Base-by-base conservation (phyloP, 2,797 vertebrate species). In the Diplodus puntazzo region DNA sequence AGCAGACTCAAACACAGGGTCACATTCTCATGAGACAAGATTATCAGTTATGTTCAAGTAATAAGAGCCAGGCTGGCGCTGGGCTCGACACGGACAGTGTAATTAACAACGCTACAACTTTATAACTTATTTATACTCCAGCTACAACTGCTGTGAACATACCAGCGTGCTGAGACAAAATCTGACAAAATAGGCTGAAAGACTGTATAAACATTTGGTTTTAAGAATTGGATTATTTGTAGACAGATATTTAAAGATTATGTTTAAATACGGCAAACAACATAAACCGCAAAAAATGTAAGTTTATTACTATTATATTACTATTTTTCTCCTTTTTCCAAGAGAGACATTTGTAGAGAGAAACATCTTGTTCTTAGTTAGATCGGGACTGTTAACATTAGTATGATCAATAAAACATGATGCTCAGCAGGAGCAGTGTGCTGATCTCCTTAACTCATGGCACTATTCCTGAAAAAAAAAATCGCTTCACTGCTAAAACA, bases 11-110 rank as follows among this genome's bases (percentile, higher is more conserved):
- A 67, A 77, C 43, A 45, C 74, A 67, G 13, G 11, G 42, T 59
- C 60, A 50, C 34, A 25, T 25, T 81, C 77, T 73, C 64, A 54
- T 10, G 67, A 79, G 80, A 81, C 76, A 11, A 67, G 65, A 77
- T 74, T 68, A 76, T 72, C 68, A 82, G 65, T 74, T 64, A 57
- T 62, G 80, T 74, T 46, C 25, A 67, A 30, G 13, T 72, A 82
- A 69, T 63, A 46, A 64, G 42, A 73, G 52, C 61, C 23, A 59
- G 34, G 57, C 1, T 4, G 61, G 46, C 27, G 49, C 58, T 67
- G 71, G 69, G 73, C 75, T 70, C 65, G 73, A 77, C 77, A 71
- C 81, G n/a, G 11, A 59, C 27, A 66, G 69, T 46, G 59, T 73
- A 54, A 83, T 77, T 43, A 76, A 81, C 42, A 78, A 78, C 14